phyloP scores from a whole-genome alignment of 2,888 invertebrate species.

The Catonia carolina region DNA sequence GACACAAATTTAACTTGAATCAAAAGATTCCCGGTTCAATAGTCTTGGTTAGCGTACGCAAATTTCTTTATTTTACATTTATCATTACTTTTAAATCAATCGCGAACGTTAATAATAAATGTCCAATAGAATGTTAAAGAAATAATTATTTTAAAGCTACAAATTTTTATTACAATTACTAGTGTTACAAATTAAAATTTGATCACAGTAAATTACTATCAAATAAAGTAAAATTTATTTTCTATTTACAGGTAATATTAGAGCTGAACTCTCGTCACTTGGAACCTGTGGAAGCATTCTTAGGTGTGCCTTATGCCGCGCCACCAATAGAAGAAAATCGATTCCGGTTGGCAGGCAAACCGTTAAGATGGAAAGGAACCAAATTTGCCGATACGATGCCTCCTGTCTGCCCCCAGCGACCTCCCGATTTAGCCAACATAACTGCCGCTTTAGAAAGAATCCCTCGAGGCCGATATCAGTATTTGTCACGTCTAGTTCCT shows the following conservation, averaged over 20 bases:
- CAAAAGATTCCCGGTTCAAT: too few species aligned
- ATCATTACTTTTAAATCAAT: too few species aligned
- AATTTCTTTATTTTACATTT: too few species aligned
- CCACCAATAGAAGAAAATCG: conserved; percentile 37
- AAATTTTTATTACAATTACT: too few species aligned
- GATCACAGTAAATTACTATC: too few species aligned
- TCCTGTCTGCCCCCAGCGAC: conserved; percentile 68
- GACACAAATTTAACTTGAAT: too few species aligned
- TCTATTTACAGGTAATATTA: conserved; percentile 42
- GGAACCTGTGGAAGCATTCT: conserved; percentile 69
- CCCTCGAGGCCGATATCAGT: conserved; percentile 60
- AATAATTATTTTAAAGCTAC: too few species aligned
- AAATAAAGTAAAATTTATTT: not conserved
- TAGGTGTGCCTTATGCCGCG: conserved; percentile 75
- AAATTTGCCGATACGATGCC: conserved; percentile 66
- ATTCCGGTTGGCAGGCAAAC: conserved; percentile 12
- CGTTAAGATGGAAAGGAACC: conserved; percentile 60
- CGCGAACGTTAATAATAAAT: too few species aligned
- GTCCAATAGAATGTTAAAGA: too few species aligned
- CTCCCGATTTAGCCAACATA: conserved; percentile 53
- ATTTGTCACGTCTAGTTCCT: conserved; percentile 64
- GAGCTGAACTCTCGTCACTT: conserved; percentile 49
- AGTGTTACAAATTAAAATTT: too few species aligned
- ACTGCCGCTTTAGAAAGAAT: conserved; percentile 63
- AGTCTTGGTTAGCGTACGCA: too few species aligned